Conservation (phyloP, 30 jellyfish, hydroid and myxozoan genomes). For the Aurelia sp. region DNA sequence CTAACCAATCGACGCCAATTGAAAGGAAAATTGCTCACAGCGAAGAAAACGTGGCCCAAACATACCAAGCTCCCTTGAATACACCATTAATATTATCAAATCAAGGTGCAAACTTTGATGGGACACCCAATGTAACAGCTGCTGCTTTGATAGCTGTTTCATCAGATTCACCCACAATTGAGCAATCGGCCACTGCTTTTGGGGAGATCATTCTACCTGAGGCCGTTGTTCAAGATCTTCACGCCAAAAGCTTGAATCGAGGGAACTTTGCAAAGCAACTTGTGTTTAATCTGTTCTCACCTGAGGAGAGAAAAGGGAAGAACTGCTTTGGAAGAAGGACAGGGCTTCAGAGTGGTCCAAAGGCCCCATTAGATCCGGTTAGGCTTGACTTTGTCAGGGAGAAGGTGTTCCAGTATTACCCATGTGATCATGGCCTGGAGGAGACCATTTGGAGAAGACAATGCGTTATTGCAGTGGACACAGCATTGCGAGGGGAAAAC, state of each 20-base stretch:
- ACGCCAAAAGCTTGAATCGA: conserved; percentile 79
- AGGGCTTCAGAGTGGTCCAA: conserved; percentile 79
- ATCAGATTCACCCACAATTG: not conserved
- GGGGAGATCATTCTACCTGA: conserved; percentile 27
- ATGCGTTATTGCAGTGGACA: conserved; percentile 96
- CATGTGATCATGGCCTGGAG: conserved; percentile 73
- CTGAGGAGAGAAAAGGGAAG: conserved; percentile 82
- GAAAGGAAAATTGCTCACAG: not conserved
- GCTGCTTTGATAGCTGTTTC: not conserved
- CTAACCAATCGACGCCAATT: not conserved
- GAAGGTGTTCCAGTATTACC: conserved; percentile 76
- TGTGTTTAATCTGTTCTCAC: conserved; percentile 68
- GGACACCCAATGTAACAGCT: not conserved
- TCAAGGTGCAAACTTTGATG: not conserved
- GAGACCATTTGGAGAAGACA: conserved; percentile 92
- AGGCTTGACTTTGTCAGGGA: conserved; percentile 69
- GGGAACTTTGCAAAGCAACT: conserved; percentile 95
- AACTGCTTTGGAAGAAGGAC: conserved; percentile 94
- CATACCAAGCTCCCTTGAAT: conserved; percentile 1
- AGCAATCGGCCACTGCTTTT: not conserved
- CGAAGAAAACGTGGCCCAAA: not conserved
- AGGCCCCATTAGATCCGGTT: conserved; percentile 81
- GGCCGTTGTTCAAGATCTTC: conserved; percentile 59
- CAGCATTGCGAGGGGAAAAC: conserved; percentile 92
- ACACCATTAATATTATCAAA: not conserved